phyloP scores from a whole-genome alignment of 2,797 vertebrate species.

The Eulemur rubriventer region DNA sequence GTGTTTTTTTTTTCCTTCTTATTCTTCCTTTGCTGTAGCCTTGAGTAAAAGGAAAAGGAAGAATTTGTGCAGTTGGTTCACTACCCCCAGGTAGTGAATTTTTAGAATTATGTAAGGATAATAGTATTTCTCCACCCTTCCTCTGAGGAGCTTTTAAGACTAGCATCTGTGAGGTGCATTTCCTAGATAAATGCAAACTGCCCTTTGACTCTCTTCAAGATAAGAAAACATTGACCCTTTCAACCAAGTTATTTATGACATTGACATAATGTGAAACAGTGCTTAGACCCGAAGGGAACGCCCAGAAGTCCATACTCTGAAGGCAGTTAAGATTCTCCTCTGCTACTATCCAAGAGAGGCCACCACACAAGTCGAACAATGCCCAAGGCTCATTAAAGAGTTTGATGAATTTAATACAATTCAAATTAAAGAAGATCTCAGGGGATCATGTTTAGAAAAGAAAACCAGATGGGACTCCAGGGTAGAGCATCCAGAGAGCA shows the following conservation, averaged over 20 bases:
- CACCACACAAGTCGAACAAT: constrained; percentile 72
- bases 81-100: constrained; percentile 41
- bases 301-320: constrained; percentile 6
- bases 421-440: constrained; percentile 65
- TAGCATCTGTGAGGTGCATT: constrained; percentile 82
- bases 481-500: constrained; percentile 42
- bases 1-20: background rate
- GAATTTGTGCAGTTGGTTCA: constrained; percentile 47
- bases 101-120: constrained; percentile 78
- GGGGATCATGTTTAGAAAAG: constrained; percentile 63
- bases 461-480: constrained; percentile 70
- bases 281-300: constrained; percentile 40
- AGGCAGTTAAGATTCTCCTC: constrained; percentile 40
- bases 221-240: constrained; percentile 81
- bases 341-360: constrained; percentile 56
- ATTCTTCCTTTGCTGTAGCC: constrained; percentile 38
- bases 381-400: constrained; percentile 69
- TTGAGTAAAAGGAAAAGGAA: constrained; percentile 77
- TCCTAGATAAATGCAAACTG: constrained; percentile 81
- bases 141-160: constrained; percentile 79
- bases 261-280: constrained; percentile 76
- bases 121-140: constrained; percentile 79
- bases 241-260: constrained; percentile 79
- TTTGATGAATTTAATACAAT: constrained; percentile 78
- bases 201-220: constrained; percentile 80